Conservation (phyloP, 1,140 invertebrate species). For the Bombus impatiens region DNA sequence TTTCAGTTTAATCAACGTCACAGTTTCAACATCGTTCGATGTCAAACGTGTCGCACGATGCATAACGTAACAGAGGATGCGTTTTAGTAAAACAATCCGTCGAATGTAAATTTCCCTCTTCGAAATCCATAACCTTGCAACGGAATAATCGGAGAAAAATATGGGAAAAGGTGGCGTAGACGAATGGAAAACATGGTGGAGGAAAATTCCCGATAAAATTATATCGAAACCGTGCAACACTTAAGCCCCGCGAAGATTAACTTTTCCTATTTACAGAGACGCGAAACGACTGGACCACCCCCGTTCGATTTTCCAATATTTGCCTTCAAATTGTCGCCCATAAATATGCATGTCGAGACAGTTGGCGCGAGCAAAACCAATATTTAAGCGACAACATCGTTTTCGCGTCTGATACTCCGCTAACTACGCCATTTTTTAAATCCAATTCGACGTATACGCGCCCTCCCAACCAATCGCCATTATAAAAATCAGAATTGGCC, state of each 20-base stretch:
- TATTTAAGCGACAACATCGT: constrained; percentile 42
- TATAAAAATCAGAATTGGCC: too few relatives aligned
- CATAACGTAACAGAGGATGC: background rate
- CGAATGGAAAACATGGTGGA: too few relatives aligned
- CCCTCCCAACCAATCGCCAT: background rate
- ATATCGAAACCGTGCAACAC: constrained; percentile 7
- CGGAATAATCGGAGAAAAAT: background rate
- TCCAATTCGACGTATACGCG: background rate
- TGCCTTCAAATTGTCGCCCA: constrained; percentile 36
- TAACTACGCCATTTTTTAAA: constrained; percentile 18
- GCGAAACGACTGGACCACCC: constrained; percentile 8
- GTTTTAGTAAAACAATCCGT: constrained; percentile 17
- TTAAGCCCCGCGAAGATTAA: constrained; percentile 16
- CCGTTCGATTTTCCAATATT: constrained; percentile 35
- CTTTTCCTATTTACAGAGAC: constrained; percentile 38
- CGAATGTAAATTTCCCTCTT: background rate
- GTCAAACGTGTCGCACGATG: background rate
- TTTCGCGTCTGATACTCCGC: constrained; percentile 24
- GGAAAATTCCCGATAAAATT: background rate
- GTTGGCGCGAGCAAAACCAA: constrained; percentile 33
- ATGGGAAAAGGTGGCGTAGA: background rate
- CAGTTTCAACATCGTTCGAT: constrained; percentile 2
- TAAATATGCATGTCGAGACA: constrained; percentile 43
- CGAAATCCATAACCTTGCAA: background rate
- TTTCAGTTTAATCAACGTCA: constrained; percentile 29